A percentile compares a stretch with the other conserved stretches of the same genome.
Conservation (phyloP, 2,888 invertebrate genomes). For the Hipparchia sbordonii region DNA sequence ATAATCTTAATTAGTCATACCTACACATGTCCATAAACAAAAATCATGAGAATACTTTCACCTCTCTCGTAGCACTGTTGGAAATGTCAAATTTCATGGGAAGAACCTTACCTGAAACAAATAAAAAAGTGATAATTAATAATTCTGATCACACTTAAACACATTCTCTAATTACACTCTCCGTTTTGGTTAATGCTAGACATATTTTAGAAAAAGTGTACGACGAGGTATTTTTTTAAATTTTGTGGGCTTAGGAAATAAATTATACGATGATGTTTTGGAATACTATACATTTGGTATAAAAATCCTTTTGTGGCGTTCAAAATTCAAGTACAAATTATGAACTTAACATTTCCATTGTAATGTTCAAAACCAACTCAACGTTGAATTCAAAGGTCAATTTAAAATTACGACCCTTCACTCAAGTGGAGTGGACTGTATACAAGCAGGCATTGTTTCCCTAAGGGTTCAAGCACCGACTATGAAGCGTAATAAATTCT, state of each 20-base stretch:
- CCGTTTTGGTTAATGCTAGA: too few relatives aligned
- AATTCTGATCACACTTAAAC: not conserved
- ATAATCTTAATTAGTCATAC: conserved; percentile 14
- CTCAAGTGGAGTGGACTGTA: conserved; percentile 4
- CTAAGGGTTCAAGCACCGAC: conserved; percentile 44
- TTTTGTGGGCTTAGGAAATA: too few relatives aligned
- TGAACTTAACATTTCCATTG: conserved; percentile 1
- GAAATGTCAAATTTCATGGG: not conserved
- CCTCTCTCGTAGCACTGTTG: not conserved
- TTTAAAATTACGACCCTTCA: conserved; percentile 16
- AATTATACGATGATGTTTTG: too few relatives aligned
- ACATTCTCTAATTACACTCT: too few relatives aligned
- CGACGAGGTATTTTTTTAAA: too few relatives aligned
- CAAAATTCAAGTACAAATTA: not conserved
- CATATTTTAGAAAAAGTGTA: too few relatives aligned
- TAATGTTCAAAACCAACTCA: conserved; percentile 5
- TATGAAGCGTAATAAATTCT: conserved; percentile 39
- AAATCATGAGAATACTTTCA: conserved; percentile 15
- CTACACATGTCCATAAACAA: not conserved
- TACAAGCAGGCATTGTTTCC: conserved; percentile 29
- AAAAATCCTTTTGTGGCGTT: too few relatives aligned
- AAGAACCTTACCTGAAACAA: conserved; percentile 19
- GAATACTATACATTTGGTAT: too few relatives aligned
- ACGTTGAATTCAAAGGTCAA: conserved; percentile 6
- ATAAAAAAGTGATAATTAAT: conserved; percentile 1